Evolutionary conservation across 2,113 vertebrate species (phyloP).

Genomic region (Columba janthina): DNA sequence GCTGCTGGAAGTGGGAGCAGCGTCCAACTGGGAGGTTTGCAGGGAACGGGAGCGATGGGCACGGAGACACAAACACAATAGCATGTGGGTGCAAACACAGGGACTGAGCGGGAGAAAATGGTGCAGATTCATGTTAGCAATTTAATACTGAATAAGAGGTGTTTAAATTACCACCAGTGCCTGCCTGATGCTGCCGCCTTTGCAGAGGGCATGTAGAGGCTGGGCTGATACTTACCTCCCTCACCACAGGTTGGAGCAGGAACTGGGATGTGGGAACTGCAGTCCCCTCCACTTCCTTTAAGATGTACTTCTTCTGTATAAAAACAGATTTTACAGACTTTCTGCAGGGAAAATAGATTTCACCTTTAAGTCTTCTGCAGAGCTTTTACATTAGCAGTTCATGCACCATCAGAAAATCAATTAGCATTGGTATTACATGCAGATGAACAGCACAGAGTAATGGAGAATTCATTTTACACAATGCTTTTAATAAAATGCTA

Average conservation of each 20-base stretch:
- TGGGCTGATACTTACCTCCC: neutral
- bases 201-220: neutral
- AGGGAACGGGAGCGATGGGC: neutral
- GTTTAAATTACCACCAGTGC: neutral
- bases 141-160: neutral
- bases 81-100: neutral
- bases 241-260: neutral
- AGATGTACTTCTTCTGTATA: neutral
- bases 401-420: conserved; percentile 56
- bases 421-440: conserved; percentile 41
- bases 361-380: conserved; percentile 39
- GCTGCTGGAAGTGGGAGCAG: neutral
- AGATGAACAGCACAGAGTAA: conserved; percentile 55
- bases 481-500: conserved; percentile 66
- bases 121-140: neutral
- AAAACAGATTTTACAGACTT: conserved; percentile 14
- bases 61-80: neutral
- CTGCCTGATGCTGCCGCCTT: neutral
- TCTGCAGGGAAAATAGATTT: conserved; percentile 33
- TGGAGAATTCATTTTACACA: conserved; percentile 59
- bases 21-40: neutral
- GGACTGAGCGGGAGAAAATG: neutral
- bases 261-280: neutral
- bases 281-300: neutral
- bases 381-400: conserved; percentile 51